Evolutionary conservation across 2,113 vertebrate genomes (phyloP).

Genomic region (Melanostigma gelatinosum): DNA sequence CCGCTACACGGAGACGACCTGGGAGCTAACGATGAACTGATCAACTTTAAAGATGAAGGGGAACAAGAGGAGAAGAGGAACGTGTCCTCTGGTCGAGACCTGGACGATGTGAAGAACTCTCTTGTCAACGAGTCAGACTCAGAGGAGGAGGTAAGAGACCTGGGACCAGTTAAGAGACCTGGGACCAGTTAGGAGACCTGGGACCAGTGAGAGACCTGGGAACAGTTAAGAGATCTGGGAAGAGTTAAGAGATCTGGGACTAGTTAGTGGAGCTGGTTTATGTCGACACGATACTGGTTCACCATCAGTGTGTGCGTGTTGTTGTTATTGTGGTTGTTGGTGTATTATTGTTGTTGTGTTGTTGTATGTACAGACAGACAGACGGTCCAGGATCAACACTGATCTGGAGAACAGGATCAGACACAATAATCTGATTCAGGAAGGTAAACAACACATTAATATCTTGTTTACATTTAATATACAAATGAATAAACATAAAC

Average conservation of each 20-base stretch:
- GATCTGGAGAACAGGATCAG: conserved; percentile 85
- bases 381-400: conserved; percentile 78
- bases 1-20: conserved; percentile 85
- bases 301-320: background rate
- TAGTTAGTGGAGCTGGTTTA: no score
- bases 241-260: no score
- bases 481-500: no score
- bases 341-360: background rate
- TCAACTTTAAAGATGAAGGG: conserved; percentile 92
- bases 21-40: conserved; percentile 92
- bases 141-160: conserved; percentile 82
- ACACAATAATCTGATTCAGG: conserved; percentile 85
- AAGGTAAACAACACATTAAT: conserved; percentile 80
- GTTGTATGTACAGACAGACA: conserved; percentile 81
- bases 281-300: no score
- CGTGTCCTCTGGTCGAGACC: conserved; percentile 86
- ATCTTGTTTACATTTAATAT: no score
- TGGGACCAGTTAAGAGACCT: no score
- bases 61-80: conserved; percentile 91
- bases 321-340: background rate
- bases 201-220: no score
- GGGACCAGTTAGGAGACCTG: no score
- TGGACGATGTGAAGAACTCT: conserved; percentile 93
- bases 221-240: no score
- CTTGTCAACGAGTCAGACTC: conserved; percentile 91